Evolutionary conservation across 2,113 vertebrate genomes (phyloP).

Genomic region (Recurvirostra avosetta): DNA sequence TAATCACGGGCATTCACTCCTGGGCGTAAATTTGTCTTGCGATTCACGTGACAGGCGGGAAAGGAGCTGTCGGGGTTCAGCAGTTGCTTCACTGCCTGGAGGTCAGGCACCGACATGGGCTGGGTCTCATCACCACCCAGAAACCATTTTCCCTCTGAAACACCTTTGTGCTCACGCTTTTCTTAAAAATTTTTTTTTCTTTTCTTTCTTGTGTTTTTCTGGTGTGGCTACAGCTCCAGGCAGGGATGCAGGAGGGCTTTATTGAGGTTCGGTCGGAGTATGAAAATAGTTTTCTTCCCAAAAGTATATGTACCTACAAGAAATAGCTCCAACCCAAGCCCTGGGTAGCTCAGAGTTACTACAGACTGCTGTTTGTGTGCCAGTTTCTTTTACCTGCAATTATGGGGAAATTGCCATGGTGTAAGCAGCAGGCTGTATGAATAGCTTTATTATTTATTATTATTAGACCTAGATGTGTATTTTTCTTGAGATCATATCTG

Average conservation of each 20-base stretch:
- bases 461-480: slow-evolving; percentile 50
- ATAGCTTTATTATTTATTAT: slow-evolving; percentile 64
- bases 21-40: not conserved
- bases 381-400: slow-evolving; percentile 35
- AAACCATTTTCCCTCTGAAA: not conserved
- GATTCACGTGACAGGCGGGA: accelerated
- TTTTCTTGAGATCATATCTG: slow-evolving; percentile 59
- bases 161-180: not conserved
- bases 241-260: not conserved
- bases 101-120: not conserved
- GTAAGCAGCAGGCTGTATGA: slow-evolving; percentile 48
- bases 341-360: not conserved
- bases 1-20: not conserved
- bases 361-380: slow-evolving; percentile 43
- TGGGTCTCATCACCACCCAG: not conserved
- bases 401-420: slow-evolving; percentile 28
- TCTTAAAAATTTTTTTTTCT: too few relatives aligned
- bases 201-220: not conserved
- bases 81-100: not conserved
- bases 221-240: not conserved
- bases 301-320: not conserved
- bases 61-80: not conserved
- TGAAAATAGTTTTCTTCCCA: not conserved
- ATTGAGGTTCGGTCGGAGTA: not conserved
- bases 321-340: not conserved